Conservation (phyloP, 53 echinoderm and acorn worm genomes). For the Echinarachnius parma region DNA sequence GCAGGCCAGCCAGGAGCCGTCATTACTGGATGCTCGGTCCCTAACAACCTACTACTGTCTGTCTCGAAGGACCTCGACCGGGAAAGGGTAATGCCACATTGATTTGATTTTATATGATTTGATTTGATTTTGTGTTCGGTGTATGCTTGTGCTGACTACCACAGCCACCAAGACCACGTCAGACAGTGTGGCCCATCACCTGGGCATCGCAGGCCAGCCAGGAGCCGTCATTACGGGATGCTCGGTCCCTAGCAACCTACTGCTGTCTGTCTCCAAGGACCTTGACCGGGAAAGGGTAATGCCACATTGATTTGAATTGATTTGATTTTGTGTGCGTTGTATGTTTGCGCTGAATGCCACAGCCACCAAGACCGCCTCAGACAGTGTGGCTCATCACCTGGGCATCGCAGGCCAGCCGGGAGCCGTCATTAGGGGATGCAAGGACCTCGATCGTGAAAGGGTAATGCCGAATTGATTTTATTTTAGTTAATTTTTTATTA, state of each 20-base stretch:
- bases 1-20: slow-evolving; percentile 65
- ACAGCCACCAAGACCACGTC: slow-evolving; percentile 96
- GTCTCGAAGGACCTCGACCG: slow-evolving; percentile 79
- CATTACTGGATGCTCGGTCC: slow-evolving; percentile 84
- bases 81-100: slow-evolving; percentile 92
- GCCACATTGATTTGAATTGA: no score
- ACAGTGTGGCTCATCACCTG: no score
- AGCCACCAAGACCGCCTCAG: no score
- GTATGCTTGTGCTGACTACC: slow-evolving; percentile 92
- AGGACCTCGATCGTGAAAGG: no score
- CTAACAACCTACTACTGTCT: slow-evolving; percentile 78
- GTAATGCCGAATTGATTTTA: no score
- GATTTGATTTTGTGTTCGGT: slow-evolving; percentile 87
- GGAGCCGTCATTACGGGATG: slow-evolving; percentile 84
- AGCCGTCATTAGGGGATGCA: no score
- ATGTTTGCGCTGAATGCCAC: not conserved
- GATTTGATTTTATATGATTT: no score
- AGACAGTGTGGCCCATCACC: slow-evolving; percentile 84
- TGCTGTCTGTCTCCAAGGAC: slow-evolving; percentile 84
- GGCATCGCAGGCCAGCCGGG: no score
- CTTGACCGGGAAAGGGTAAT: slow-evolving; percentile 81
- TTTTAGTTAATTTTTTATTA: no score
- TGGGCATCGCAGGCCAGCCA: slow-evolving; percentile 66
- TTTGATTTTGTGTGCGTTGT: not conserved
- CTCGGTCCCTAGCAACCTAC: slow-evolving; percentile 81